Percentiles rank a stretch among this genome's conserved stretches.
phyloP scores from a whole-genome alignment of 2,797 vertebrate species.

The Diceros bicornis region DNA sequence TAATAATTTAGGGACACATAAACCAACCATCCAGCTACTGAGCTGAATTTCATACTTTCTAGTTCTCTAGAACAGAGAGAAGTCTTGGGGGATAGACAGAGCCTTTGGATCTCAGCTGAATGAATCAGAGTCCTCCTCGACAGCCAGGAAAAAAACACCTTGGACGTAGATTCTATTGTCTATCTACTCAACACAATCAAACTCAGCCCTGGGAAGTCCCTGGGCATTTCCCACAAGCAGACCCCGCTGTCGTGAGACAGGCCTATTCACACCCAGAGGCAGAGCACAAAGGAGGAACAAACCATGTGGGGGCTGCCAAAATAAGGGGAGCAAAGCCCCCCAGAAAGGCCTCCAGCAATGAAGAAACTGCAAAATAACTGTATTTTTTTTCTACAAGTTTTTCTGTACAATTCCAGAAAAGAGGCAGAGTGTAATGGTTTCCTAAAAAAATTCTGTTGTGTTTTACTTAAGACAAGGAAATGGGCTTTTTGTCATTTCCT shows the following conservation, averaged over 20 bases:
- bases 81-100: neutral
- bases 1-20: neutral
- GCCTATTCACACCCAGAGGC: neutral
- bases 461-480: conserved; percentile 30
- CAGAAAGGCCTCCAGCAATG: neutral
- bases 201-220: neutral
- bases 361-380: neutral
- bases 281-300: neutral
- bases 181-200: neutral
- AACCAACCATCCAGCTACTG: neutral
- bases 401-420: neutral
- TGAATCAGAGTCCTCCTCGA: neutral
- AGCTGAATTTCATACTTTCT: neutral
- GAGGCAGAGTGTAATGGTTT: neutral
- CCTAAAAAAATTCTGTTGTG: neutral
- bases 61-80: neutral
- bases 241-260: neutral
- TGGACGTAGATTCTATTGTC: conserved; percentile 44
- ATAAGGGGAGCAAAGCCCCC: neutral
- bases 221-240: neutral
- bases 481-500: neutral
- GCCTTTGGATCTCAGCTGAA: neutral
- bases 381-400: neutral
- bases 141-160: neutral
- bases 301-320: neutral